Base-by-base conservation (phyloP, 2,113 vertebrate genomes). In the Pholis gunnellus region DNA sequence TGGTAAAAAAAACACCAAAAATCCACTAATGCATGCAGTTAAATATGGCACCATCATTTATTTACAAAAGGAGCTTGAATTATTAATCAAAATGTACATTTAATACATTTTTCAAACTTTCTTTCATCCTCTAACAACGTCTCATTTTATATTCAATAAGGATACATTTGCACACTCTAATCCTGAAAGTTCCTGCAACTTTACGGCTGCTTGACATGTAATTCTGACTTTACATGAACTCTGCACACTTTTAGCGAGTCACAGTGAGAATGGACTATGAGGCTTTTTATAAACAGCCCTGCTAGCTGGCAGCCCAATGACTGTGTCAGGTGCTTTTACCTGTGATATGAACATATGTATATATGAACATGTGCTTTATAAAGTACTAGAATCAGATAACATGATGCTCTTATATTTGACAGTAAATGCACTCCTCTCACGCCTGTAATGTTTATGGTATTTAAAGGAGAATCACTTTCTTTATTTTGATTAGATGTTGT, bases 71-170 rank as follows among this genome's bases (percentile, higher is more conserved):
- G 48, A 79, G 29, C 44, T 71, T 94, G 84, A 92, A 95, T 94
- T 87, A 94, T 95, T 94, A 20, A 95, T 81, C 81, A 84, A 84
- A 93, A 91, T 89, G 90, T 92, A 92, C 85, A 91, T 94, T 93
- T 87, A 89, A 94, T 88, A 92, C 88, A 93, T 92, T 93, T 92
- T 88, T 91, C 71, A 86, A 90, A 90, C 63, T 87, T 90, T 82
- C 81, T 69, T 82, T 79, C 72, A 52, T 83, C 71, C 79, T 75
- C 74, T 82, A 88, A 89, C 80, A 93, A 85, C 61, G 56, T 36
- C 72, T 93, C 82, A 89, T 84, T 91, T 82, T 87, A 95, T 95
- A 92, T 94, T 94, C 89, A 87, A 91, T 90, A 91, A 79, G 80
- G 86, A 92, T 83, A 92, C 87, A 92, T 93, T 92, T 91, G 66